Base-by-base conservation (phyloP, 2,888 invertebrate genomes). In the Petrophora chlorosata region DNA sequence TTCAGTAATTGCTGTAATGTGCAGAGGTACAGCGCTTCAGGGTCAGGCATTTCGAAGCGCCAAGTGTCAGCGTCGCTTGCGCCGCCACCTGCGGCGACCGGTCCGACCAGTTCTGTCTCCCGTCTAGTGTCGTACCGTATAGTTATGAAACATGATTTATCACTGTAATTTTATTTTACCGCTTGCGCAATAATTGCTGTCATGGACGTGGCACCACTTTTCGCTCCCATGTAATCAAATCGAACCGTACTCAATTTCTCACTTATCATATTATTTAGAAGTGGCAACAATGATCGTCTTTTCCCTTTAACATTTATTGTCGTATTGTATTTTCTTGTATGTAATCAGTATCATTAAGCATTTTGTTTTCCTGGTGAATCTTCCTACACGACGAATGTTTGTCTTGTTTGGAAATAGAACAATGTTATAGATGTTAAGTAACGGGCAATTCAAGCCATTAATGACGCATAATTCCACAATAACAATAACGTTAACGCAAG, bases 61-160 rank as follows among this genome's bases (percentile, higher is more conserved):
- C 56, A 59, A 69, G 67, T 72, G 65, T 64, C 60, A 56, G 43
- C 59, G 65, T n/a, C 66, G 65, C 67, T 67, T 22, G 63, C 67
- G 59, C 61, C 66, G 63, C 71, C 83, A 83, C 84, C 82, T 80
- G 85, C 79, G 43, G 56, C 45, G 63, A 85, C 86, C 76, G 79
- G 85, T 82, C 65, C 36, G 59, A 76, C 82, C 50, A 70, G 82
- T 84, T 79, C 59, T 53, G 50, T 63, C 60, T 53, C 62, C 62
- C 72, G 61, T 61, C 59, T 64, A 61, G 52, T 61, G 61, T 63
- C 61, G 51, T 62, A 59, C 65, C 64, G 61, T 66, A 65, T 70
- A 70, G 73, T 84, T 84, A 82, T 81, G 79, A 85, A 82, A 84
- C 75, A 65, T 77, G 70, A 79, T 80, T 81, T 81, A 80, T 76